Percentiles rank a stretch among this genome's conserved stretches.
phyloP scores from a whole-genome alignment of 2,888 invertebrate genomes.

The Athalia circularis region DNA sequence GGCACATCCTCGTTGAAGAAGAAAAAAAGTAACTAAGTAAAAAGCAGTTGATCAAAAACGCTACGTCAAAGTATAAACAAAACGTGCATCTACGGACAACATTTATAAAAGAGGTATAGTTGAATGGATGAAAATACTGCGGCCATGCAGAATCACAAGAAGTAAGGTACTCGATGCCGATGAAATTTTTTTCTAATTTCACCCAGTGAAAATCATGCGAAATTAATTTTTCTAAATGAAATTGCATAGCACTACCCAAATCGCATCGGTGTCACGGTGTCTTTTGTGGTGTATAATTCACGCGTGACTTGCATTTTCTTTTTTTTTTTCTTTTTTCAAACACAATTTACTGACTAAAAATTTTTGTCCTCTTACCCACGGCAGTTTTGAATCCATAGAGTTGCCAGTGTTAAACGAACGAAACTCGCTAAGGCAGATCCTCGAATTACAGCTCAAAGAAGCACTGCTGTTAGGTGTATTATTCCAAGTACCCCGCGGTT shows the following conservation, averaged over 20 bases:
- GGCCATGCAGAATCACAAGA: too few relatives aligned
- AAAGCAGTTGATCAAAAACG: neutral
- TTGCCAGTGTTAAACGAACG: neutral
- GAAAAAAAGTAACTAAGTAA: too few relatives aligned
- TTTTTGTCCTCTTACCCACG: conserved; percentile 25
- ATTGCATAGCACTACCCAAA: neutral
- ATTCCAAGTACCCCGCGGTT: conserved; percentile 22
- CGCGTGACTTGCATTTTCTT: too few relatives aligned
- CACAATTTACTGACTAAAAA: neutral
- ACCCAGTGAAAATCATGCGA: neutral
- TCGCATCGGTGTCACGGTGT: too few relatives aligned
- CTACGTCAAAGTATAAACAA: too few relatives aligned
- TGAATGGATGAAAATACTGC: too few relatives aligned
- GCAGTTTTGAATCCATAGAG: conserved; percentile 16
- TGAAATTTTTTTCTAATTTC: too few relatives aligned
- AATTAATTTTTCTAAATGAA: neutral
- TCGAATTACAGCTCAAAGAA: conserved; percentile 38
- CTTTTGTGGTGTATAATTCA: neutral
- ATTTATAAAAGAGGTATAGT: too few relatives aligned
- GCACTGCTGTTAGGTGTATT: conserved; percentile 45
- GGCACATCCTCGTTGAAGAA: conserved; percentile 28
- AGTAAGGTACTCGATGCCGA: too few relatives aligned
- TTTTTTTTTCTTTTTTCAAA: neutral
- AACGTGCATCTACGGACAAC: too few relatives aligned
- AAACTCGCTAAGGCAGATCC: conserved; percentile 22